These are phyloP conservation scores for Caretta caretta DNA, from an alignment of 2,113 vertebrate genomes.

Conservation along the genomic window DNA sequence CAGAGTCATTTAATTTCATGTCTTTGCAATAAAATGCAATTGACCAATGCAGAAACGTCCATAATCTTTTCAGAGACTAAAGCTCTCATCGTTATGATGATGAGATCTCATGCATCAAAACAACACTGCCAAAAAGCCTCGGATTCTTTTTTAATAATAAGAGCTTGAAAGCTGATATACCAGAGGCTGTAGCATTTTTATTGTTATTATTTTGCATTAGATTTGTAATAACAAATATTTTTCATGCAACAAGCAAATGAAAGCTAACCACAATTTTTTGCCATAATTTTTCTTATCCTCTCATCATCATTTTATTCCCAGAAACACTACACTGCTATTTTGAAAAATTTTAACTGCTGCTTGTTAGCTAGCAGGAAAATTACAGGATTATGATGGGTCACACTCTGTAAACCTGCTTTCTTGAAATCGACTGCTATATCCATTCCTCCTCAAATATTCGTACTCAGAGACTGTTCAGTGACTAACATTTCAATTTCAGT, in stretches of 20 bases:
- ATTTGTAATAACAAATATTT: background rate
- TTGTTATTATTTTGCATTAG: background rate
- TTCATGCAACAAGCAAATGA: background rate
- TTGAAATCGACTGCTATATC: background rate
- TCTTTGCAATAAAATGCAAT: background rate
- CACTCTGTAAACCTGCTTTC: background rate
- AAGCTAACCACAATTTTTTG: background rate
- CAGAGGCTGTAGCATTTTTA: background rate
- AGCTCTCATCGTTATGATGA: background rate
- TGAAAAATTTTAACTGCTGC: constrained; percentile 33
- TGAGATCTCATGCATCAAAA: background rate
- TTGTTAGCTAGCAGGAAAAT: constrained; percentile 14
- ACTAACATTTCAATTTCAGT: background rate
- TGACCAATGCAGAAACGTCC: background rate
- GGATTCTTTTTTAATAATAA: background rate
- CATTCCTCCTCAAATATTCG: background rate
- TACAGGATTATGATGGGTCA: background rate
- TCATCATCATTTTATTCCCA: background rate
- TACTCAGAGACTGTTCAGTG: background rate
- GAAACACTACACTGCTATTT: background rate
- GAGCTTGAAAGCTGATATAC: background rate
- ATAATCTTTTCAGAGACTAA: background rate
- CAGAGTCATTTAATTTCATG: background rate
- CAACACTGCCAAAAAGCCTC: background rate
- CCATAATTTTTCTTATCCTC: background rate